Percentiles rank a stretch among this genome's conserved stretches.
These are phyloP conservation scores for Acestrorhynchus altus DNA, from an alignment of 2,797 vertebrate species.

Conservation along the genomic window DNA sequence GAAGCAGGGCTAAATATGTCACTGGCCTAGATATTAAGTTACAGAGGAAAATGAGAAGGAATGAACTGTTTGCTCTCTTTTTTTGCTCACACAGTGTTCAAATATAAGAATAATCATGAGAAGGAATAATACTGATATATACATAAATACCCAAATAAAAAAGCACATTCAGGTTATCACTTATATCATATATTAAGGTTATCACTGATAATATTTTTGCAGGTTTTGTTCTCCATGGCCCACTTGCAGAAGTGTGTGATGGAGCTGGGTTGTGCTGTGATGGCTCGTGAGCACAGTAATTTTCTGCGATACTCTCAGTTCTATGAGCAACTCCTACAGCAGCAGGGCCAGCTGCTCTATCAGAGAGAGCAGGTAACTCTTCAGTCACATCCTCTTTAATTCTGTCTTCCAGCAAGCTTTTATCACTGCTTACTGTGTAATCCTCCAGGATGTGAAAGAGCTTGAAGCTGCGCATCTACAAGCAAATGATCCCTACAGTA, in stretches of 20 bases:
- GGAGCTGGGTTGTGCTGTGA: slow-evolving; percentile 73
- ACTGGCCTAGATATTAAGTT: no score
- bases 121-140: no score
- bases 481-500: slow-evolving; percentile 46
- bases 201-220: slow-evolving; percentile 30
- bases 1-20: no score
- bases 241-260: slow-evolving; percentile 74
- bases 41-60: no score
- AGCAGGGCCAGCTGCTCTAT: slow-evolving; percentile 68
- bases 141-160: no score
- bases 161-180: no score
- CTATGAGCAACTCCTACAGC: slow-evolving; percentile 79
- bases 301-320: slow-evolving; percentile 80
- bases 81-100: no score
- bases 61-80: no score
- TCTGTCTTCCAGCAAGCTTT: not conserved
- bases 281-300: slow-evolving; percentile 73
- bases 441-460: slow-evolving; percentile 66
- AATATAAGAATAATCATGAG: no score
- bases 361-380: slow-evolving; percentile 75
- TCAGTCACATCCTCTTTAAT: not conserved
- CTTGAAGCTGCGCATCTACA: slow-evolving; percentile 47
- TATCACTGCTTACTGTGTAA: not conserved
- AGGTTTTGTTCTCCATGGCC: slow-evolving; percentile 72
- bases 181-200: no score